A percentile compares a stretch with the other conserved stretches of the same genome.
Conservation (phyloP, 1,140 invertebrate species). For the Lasioglossum albipes region DNA sequence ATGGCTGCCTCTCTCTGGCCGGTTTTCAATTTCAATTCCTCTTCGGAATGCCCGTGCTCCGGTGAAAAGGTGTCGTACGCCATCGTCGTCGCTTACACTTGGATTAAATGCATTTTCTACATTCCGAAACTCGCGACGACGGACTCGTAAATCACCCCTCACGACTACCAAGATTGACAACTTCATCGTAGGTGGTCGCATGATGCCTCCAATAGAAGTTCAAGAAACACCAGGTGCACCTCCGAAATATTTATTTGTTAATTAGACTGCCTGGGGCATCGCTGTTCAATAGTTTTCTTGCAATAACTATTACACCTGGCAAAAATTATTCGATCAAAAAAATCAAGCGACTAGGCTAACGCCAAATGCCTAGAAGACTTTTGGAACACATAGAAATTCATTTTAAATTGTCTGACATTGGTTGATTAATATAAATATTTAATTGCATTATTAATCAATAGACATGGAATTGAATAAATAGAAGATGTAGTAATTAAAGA, state of each 20-base stretch:
- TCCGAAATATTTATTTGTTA: neutral
- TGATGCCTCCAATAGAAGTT: neutral
- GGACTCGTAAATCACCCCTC: constrained; percentile 48
- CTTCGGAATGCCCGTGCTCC: constrained; percentile 53
- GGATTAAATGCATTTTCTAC: constrained; percentile 66
- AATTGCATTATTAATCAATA: too few species aligned
- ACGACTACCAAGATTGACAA: constrained; percentile 21
- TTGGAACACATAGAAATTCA: too few species aligned
- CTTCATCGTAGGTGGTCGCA: constrained; percentile 27
- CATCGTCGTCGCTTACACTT: constrained; percentile 40
- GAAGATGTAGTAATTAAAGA: too few species aligned
- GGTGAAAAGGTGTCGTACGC: constrained; percentile 50
- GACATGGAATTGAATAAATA: too few species aligned
- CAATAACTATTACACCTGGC: too few species aligned
- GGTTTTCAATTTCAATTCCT: constrained; percentile 67
- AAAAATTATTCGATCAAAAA: too few species aligned
- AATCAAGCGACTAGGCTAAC: too few species aligned
- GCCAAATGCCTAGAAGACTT: too few species aligned
- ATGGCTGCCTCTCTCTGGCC: constrained; percentile 44
- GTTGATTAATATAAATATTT: too few species aligned
- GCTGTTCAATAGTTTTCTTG: too few species aligned
- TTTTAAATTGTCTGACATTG: too few species aligned
- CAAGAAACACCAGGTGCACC: neutral
- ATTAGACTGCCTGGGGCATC: too few species aligned
- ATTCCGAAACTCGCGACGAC: constrained; percentile 58